Percentiles rank a stretch among this genome's conserved stretches.
phyloP scores from a whole-genome alignment of 2,797 vertebrate genomes.

The Melanogrammus aeglefinus region DNA sequence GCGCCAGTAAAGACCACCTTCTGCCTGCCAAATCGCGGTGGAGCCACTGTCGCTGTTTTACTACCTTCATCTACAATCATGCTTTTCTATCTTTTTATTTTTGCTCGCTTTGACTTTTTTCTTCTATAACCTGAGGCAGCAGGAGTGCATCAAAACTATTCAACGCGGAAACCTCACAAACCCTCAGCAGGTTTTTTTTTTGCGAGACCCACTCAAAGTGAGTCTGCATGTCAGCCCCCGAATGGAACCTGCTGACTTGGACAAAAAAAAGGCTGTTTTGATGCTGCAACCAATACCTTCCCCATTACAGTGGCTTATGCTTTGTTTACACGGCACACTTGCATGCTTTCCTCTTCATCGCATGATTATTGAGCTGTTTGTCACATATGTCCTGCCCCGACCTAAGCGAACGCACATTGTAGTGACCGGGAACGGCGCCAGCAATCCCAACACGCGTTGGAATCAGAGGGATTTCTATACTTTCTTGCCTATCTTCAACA shows the following conservation, averaged over 20 bases:
- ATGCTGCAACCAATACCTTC: conserved; percentile 30
- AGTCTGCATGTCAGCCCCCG: conserved; percentile 18
- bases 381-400: conserved; percentile 47
- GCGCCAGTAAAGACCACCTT: conserved; percentile 11
- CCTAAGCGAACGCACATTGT: conserved; percentile 64
- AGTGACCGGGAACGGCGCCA: conserved; percentile 39
- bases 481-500: conserved; percentile 11
- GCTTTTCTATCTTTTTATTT: neutral
- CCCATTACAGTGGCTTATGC: conserved; percentile 36
- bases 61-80: conserved; percentile 13
- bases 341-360: conserved; percentile 44
- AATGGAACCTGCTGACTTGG: conserved; percentile 44
- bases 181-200: neutral
- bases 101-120: conserved; percentile 17
- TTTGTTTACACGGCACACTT: conserved; percentile 52
- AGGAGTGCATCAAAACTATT: conserved; percentile 17
- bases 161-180: conserved; percentile 14
- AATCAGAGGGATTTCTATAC: conserved; percentile 30
- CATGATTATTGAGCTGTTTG: conserved; percentile 53
- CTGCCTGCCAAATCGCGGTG: conserved; percentile 22
- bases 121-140: conserved; percentile 19
- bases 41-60: conserved; percentile 13
- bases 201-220: conserved; percentile 7
- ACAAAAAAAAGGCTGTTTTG: conserved; percentile 15
- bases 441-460: conserved; percentile 30